Conservation (phyloP, 2,888 invertebrate genomes). For the Tachystola acroxantha region DNA sequence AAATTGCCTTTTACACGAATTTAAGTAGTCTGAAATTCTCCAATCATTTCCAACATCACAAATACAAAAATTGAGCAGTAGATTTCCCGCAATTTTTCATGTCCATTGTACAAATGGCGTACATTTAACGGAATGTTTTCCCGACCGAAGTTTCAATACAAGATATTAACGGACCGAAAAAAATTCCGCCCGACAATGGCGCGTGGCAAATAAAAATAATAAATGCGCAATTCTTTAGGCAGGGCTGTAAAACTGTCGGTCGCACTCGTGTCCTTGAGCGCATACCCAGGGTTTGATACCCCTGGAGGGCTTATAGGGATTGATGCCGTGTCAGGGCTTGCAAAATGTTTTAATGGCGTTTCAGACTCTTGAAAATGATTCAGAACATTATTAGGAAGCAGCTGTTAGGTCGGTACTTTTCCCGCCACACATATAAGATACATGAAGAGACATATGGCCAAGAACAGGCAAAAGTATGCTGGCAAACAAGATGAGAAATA, state of each 20-base stretch:
- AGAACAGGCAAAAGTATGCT: too few relatives aligned
- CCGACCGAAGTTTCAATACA: conserved; percentile 36
- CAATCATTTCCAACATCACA: too few relatives aligned
- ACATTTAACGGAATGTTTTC: conserved; percentile 17
- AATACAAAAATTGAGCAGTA: too few relatives aligned
- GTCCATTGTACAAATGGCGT: background rate
- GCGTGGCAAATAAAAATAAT: conserved; percentile 70
- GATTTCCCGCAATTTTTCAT: conserved; percentile 2
- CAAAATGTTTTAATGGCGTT: conserved; percentile 27
- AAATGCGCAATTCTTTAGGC: conserved; percentile 72
- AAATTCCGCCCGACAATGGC: conserved; percentile 42
- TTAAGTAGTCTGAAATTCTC: too few relatives aligned
- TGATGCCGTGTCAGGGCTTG: conserved; percentile 33
- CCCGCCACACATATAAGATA: too few relatives aligned
- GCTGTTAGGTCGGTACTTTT: too few relatives aligned
- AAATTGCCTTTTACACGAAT: too few relatives aligned
- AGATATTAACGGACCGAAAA: conserved; percentile 52
- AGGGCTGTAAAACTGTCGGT: conserved; percentile 69
- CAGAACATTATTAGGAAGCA: too few relatives aligned
- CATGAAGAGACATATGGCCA: too few relatives aligned
- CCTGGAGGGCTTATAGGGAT: conserved; percentile 31
- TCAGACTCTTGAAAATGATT: too few relatives aligned
- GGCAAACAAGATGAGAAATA: too few relatives aligned
- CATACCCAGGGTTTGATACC: conserved; percentile 35
- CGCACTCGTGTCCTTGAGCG: conserved; percentile 56